A percentile compares a stretch with the other conserved stretches of the same genome.
phyloP scores from a whole-genome alignment of 2,888 invertebrate species.

The Brenthis ino region DNA sequence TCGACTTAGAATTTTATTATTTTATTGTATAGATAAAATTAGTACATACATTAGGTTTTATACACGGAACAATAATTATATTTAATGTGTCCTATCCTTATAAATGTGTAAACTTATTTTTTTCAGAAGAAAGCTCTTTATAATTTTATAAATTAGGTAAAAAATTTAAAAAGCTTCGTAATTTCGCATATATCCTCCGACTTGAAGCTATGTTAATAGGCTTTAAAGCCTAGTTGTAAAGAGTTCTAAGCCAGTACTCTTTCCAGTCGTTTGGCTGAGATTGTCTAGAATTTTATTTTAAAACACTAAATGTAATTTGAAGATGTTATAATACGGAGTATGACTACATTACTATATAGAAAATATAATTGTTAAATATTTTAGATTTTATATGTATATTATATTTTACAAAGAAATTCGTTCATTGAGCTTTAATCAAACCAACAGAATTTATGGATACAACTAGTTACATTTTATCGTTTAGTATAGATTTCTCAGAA shows the following conservation, averaged over 20 bases:
- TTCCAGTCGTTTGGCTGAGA: conserved; percentile 17
- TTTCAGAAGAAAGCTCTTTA: neutral
- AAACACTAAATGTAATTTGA: neutral
- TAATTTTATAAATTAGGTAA: conserved; percentile 1
- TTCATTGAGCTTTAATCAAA: no score
- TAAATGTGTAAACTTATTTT: neutral
- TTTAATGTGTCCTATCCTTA: neutral
- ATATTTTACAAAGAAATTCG: no score
- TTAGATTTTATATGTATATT: no score
- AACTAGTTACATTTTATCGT: no score
- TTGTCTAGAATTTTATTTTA: conserved; percentile 20
- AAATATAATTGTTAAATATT: no score
- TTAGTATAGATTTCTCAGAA: no score
- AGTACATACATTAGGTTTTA: no score
- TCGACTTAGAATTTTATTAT: no score
- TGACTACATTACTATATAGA: no score
- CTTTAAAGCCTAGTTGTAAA: conserved; percentile 33
- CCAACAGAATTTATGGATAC: no score
- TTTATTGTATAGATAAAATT: no score
- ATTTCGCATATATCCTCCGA: conserved; percentile 2
- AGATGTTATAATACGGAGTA: neutral
- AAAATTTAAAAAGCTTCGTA: conserved; percentile 5
- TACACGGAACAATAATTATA: no score
- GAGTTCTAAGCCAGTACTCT: conserved; percentile 34
- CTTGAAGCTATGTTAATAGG: conserved; percentile 27